Evolutionary conservation across 2,113 vertebrate genomes (phyloP).

Genomic region (Paradoxurus hermaphroditus): DNA sequence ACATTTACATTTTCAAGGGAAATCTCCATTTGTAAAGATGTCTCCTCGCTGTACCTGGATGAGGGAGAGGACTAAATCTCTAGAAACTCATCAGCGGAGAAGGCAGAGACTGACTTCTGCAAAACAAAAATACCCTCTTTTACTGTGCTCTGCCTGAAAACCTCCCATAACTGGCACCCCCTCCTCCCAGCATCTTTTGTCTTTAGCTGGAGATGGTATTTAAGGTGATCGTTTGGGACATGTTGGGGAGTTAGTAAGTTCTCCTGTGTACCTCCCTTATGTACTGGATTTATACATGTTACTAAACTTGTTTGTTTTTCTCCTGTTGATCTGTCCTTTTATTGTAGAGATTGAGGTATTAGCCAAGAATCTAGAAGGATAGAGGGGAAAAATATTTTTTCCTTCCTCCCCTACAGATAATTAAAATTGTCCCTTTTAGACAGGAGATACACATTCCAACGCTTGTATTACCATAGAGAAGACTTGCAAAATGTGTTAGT

Average conservation of each 20-base stretch:
- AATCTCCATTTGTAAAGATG: neutral
- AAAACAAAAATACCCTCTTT: neutral
- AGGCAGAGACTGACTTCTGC: neutral
- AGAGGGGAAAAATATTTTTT: neutral
- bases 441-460: neutral
- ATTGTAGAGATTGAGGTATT: neutral
- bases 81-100: neutral
- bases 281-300: neutral
- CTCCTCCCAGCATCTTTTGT: neutral
- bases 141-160: neutral
- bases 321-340: neutral
- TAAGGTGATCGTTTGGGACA: neutral
- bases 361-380: neutral
- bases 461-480: neutral
- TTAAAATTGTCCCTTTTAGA: neutral
- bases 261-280: neutral
- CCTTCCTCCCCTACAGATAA: neutral
- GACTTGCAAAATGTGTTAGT: neutral
- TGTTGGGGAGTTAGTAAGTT: neutral
- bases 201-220: neutral
- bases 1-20: neutral
- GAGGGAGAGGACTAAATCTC: neutral
- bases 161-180: neutral
- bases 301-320: neutral
- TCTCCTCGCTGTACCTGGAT: neutral